Conservation (phyloP, 2,797 vertebrate species). For the Myotis findleyi region DNA sequence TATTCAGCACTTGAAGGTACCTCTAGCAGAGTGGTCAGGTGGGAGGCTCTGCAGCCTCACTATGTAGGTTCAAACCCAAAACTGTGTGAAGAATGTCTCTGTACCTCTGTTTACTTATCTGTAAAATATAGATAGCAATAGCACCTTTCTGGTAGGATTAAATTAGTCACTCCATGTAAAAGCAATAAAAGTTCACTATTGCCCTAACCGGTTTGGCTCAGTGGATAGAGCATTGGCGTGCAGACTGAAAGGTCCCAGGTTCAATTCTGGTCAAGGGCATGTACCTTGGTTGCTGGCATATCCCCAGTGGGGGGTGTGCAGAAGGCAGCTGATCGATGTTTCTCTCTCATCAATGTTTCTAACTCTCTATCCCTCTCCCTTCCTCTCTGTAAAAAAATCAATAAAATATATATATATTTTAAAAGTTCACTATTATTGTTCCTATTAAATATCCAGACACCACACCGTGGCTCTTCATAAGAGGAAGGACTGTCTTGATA, state of each 20-base stretch:
- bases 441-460: not conserved
- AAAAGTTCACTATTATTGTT: not conserved
- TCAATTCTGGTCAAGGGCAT: too few relatives aligned
- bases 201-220: too few relatives aligned
- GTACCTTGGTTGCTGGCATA: too few relatives aligned
- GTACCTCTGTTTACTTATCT: not conserved
- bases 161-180: conserved; percentile 6
- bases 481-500: not conserved
- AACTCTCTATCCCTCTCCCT: too few relatives aligned
- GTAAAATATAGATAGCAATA: not conserved
- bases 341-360: too few relatives aligned
- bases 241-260: too few relatives aligned
- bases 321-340: too few relatives aligned
- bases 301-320: too few relatives aligned
- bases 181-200: not conserved
- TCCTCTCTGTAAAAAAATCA: too few relatives aligned
- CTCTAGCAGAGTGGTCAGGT: not conserved
- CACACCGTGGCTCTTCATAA: not conserved
- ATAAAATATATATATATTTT: too few relatives aligned
- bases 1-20: not conserved
- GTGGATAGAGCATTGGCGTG: too few relatives aligned
- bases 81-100: not conserved
- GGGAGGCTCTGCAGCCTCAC: not conserved
- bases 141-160: not conserved
- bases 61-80: not conserved